Percentiles rank a stretch among this genome's conserved stretches.
These are phyloP conservation scores for Drosophila macrospina DNA, from an alignment of 2,888 invertebrate species.

Conservation along the genomic window DNA sequence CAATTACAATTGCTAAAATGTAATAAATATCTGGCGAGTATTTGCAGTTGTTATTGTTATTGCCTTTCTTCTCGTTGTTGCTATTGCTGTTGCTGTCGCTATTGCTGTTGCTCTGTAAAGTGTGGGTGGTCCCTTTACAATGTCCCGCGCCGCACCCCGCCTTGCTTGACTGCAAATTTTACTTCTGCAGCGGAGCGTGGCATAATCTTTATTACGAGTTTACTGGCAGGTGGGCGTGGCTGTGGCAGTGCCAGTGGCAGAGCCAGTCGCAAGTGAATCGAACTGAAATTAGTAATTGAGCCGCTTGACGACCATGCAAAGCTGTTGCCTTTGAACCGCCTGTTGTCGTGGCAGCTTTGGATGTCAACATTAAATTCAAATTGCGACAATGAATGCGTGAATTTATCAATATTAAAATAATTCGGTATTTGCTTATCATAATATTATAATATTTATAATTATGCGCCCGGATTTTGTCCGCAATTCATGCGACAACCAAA, in stretches of 20 bases:
- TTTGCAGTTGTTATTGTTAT: conserved; percentile 23
- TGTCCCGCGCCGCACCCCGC: conserved; percentile 30
- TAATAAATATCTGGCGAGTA: conserved; percentile 65
- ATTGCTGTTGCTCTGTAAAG: conserved; percentile 16
- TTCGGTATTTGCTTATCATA: conserved; percentile 50
- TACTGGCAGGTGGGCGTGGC: conserved; percentile 36
- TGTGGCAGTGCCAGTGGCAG: conserved; percentile 8
- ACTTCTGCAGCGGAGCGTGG: conserved; percentile 59
- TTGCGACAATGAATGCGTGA: neutral
- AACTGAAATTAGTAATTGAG: conserved; percentile 7
- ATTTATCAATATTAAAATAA: conserved; percentile 55
- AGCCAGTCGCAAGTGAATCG: no score
- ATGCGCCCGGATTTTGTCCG: neutral
- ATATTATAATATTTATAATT: conserved; percentile 54
- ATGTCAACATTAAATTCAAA: conserved; percentile 13
- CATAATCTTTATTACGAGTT: conserved; percentile 64
- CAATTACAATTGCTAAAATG: conserved; percentile 80
- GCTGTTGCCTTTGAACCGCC: conserved; percentile 7
- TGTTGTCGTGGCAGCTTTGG: conserved; percentile 14
- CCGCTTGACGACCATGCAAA: neutral
- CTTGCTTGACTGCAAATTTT: conserved; percentile 57
- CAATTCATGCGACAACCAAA: conserved; percentile 41
- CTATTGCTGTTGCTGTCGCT: no score
- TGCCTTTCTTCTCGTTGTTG: conserved; percentile 28
- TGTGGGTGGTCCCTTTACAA: conserved; percentile 4